Percentiles rank a stretch among this genome's conserved stretches.
Conservation (phyloP, 92 coral and sea anemone genomes). For the Desmophyllum pertusum region DNA sequence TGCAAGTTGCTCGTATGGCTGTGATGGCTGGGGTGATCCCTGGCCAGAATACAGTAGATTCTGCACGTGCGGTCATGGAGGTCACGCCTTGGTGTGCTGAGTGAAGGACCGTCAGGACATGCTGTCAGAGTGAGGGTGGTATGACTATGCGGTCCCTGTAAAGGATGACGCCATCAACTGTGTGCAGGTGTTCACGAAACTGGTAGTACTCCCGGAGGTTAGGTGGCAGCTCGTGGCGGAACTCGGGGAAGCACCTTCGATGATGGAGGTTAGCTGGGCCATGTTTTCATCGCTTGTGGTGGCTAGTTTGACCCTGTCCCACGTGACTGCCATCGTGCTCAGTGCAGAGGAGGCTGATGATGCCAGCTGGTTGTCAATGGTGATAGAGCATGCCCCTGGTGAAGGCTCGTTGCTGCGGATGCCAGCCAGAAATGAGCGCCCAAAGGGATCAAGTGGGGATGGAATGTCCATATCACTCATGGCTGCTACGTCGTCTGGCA, state of each 20-base stretch:
- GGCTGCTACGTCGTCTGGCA: conserved; percentile 54
- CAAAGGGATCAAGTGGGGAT: conserved; percentile 21
- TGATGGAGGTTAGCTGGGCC: conserved; percentile 19
- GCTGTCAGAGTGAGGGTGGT: conserved; percentile 55
- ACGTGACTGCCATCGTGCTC: conserved; percentile 43
- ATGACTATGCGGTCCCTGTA: conserved; percentile 57
- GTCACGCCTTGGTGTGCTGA: conserved; percentile 71
- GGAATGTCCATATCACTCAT: neutral
- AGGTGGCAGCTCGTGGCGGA: conserved; percentile 46
- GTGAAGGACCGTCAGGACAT: conserved; percentile 37
- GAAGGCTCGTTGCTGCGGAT: conserved; percentile 10
- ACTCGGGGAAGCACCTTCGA: conserved; percentile 50
- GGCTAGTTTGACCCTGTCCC: conserved; percentile 35
- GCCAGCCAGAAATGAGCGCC: conserved; percentile 36
- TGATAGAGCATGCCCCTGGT: neutral
- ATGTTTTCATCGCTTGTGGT: conserved; percentile 39
- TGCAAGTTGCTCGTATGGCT: conserved; percentile 37
- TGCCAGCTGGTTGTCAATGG: conserved; percentile 22
- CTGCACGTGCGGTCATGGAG: conserved; percentile 60
- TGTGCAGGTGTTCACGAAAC: conserved; percentile 61
- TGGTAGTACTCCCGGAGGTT: conserved; percentile 53
- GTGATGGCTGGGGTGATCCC: conserved; percentile 49
- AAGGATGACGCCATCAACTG: conserved; percentile 54
- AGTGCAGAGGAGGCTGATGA: conserved; percentile 39
- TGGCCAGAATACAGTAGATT: conserved; percentile 63